Conservation (phyloP, 2,888 invertebrate genomes). For the Sthenelais limicola region DNA sequence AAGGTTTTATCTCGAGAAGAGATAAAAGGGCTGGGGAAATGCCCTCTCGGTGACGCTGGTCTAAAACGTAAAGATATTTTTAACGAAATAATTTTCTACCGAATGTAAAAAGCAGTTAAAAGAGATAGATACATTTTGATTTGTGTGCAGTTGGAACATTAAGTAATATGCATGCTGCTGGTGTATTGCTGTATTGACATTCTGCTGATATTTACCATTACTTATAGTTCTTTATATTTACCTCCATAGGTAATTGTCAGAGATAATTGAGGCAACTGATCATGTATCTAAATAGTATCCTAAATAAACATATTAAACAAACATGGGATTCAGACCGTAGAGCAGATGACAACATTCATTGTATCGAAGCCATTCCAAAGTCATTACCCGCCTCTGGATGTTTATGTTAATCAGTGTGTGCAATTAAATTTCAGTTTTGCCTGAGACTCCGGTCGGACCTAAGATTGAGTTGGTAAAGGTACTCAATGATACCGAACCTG, state of each 20-base stretch:
- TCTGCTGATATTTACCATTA: neutral
- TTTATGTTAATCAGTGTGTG: no score
- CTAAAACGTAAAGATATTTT: constrained; percentile 8
- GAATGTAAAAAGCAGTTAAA: neutral
- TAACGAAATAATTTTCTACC: neutral
- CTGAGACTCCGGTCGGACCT: neutral
- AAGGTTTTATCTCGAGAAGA: constrained; percentile 20
- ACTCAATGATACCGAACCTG: neutral
- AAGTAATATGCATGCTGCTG: no score
- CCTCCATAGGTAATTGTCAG: no score
- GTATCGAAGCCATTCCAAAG: no score
- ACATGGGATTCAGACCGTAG: no score
- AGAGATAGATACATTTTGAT: neutral
- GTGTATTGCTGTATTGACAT: neutral
- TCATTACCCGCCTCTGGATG: no score
- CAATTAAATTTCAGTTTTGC: neutral
- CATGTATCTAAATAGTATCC: no score
- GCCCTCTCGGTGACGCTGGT: constrained; percentile 35
- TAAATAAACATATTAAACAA: no score
- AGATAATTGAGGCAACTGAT: no score
- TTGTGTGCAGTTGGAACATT: neutral
- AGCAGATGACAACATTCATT: no score
- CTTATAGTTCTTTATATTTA: no score
- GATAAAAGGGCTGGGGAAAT: constrained; percentile 15
- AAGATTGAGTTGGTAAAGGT: neutral